phyloP scores from a whole-genome alignment of 1,140 invertebrate species.

The Saxidomus purpurata region DNA sequence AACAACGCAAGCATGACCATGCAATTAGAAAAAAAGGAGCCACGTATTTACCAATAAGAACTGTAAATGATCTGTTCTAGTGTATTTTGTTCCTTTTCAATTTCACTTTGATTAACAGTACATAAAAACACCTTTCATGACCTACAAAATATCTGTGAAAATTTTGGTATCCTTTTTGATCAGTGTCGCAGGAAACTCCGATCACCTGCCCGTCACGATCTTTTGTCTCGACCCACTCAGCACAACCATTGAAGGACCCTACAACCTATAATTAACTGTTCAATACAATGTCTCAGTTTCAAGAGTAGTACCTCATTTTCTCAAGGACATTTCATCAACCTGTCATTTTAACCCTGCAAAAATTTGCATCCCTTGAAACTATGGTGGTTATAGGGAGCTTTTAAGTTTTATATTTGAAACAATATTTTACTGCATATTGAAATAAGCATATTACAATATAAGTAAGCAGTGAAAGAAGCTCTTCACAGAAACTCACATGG shows the following conservation, averaged over 20 bases:
- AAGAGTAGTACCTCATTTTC: conserved; percentile 15
- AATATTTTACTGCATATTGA: neutral
- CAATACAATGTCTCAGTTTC: neutral
- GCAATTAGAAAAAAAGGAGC: neutral
- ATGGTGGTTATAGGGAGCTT: neutral
- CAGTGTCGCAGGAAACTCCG: neutral
- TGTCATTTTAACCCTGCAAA: neutral
- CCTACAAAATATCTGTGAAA: neutral
- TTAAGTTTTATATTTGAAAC: neutral
- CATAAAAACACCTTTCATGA: neutral
- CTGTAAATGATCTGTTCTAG: neutral
- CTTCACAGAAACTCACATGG: too few species aligned
- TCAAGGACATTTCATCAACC: conserved; percentile 31
- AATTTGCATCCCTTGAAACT: neutral
- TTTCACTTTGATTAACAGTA: neutral
- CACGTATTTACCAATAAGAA: neutral
- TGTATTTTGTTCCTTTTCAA: neutral
- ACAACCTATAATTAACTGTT: conserved; percentile 46
- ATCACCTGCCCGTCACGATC: conserved; percentile 21
- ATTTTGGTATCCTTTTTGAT: conserved; percentile 14
- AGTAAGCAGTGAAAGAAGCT: too few species aligned
- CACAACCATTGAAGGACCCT: conserved; percentile 40
- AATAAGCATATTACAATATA: too few species aligned
- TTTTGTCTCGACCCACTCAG: conserved; percentile 42
- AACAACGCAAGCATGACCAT: neutral